Conservation (phyloP, 2,797 vertebrate genomes). For the Brachyrhaphis roseni region DNA sequence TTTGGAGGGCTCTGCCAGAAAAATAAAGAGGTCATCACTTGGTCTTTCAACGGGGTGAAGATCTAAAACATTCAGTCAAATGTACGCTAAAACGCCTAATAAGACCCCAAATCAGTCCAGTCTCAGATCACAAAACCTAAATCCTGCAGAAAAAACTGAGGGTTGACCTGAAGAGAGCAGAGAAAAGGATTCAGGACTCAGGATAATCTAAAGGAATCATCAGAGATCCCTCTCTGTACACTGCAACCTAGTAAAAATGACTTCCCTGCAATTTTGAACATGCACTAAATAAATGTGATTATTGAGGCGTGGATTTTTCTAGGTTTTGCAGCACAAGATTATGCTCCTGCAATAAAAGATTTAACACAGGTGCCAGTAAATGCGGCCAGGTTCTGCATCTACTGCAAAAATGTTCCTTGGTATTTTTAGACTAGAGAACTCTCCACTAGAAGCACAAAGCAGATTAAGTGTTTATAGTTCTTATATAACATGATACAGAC, state of each 20-base stretch:
- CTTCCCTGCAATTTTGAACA: not conserved
- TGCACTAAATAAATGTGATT: not conserved
- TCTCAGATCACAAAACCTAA: not conserved
- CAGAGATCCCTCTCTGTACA: not conserved
- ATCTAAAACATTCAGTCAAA: not conserved
- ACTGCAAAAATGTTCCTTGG: not conserved
- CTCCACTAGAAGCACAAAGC: not conserved
- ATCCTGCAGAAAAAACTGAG: not conserved
- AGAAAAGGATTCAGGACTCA: not conserved
- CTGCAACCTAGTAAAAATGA: not conserved
- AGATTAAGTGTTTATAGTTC: not conserved
- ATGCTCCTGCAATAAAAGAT: not conserved
- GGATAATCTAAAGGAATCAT: not conserved
- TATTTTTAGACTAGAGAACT: slow-evolving; percentile 1
- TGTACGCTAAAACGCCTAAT: not conserved
- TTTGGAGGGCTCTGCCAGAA: not conserved
- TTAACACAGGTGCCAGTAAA: not conserved
- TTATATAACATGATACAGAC: not conserved
- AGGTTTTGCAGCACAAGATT: not conserved
- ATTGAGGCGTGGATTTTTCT: not conserved
- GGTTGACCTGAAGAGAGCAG: not conserved
- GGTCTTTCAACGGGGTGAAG: not conserved
- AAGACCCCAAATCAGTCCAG: not conserved
- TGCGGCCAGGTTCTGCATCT: not conserved
- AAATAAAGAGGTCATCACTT: not conserved